These are phyloP conservation scores for Trididemnum nubilum DNA, from an alignment of 23 tunicate genomes.

Conservation along the genomic window DNA sequence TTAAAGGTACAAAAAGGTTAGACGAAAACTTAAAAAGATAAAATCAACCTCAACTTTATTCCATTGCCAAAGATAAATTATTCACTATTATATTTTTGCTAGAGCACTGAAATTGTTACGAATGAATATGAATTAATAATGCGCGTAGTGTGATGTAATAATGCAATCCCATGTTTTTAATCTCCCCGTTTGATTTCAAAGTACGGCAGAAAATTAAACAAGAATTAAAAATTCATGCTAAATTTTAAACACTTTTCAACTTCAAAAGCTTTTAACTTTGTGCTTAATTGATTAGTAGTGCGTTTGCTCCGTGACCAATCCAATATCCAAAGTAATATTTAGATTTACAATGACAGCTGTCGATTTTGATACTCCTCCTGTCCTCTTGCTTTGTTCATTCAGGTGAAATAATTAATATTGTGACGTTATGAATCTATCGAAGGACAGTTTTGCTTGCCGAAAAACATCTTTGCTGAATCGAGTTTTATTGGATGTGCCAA, in stretches of 20 bases:
- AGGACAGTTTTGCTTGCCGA: no score
- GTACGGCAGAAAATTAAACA: constrained; percentile 18
- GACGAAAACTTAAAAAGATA: not conserved
- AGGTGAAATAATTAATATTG: constrained; percentile 34
- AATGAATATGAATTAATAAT: constrained; percentile 34
- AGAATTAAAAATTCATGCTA: constrained; percentile 25
- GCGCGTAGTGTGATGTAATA: constrained; percentile 23
- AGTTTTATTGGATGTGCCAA: no score
- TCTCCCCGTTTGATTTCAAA: constrained; percentile 4
- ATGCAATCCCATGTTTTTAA: constrained; percentile 14
- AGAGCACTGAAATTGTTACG: not conserved
- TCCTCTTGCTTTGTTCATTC: constrained; percentile 14
- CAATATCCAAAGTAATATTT: not conserved
- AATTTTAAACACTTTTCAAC: not conserved
- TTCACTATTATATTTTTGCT: constrained; percentile 16
- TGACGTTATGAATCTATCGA: constrained; percentile 29
- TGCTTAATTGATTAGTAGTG: not conserved
- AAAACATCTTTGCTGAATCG: no score
- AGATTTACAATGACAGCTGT: constrained; percentile 14
- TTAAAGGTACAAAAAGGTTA: not conserved
- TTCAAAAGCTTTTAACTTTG: not conserved
- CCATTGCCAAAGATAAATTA: not conserved
- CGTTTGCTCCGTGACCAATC: constrained; percentile 1
- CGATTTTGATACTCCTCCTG: not conserved
- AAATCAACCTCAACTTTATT: constrained; percentile 1